phyloP scores from a whole-genome alignment of 2,888 invertebrate genomes.

The Coelogynopora nodosa region DNA sequence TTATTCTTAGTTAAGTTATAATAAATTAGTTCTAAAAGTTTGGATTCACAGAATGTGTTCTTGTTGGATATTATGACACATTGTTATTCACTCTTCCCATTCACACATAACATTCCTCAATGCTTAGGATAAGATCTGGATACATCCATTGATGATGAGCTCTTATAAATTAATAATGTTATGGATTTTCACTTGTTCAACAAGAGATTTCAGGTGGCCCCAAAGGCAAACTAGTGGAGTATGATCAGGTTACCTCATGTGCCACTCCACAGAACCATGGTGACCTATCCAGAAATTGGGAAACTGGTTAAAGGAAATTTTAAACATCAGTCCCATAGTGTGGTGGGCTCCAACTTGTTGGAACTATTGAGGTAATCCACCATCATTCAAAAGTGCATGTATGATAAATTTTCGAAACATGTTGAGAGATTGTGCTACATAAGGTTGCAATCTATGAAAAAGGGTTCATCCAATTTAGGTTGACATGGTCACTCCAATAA shows the following conservation, averaged over 20 bases:
- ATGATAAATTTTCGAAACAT: not conserved
- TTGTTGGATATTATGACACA: not conserved
- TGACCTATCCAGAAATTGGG: not conserved
- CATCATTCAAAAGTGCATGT: too few species aligned
- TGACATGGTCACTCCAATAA: too few species aligned
- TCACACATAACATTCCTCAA: not conserved
- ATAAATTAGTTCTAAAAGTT: not conserved
- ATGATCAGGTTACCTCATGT: not conserved
- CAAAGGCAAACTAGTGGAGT: too few species aligned
- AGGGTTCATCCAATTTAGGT: too few species aligned
- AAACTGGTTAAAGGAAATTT: not conserved
- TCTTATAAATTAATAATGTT: not conserved
- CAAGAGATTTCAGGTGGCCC: not conserved
- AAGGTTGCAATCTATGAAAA: too few species aligned
- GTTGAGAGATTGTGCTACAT: not conserved
- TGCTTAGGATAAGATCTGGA: not conserved
- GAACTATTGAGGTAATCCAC: not conserved
- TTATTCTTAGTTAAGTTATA: not conserved
- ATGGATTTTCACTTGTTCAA: not conserved
- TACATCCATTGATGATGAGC: not conserved
- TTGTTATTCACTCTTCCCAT: not conserved
- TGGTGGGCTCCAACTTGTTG: too few species aligned
- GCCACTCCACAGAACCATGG: not conserved
- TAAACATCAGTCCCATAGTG: not conserved
- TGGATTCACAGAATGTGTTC: not conserved